Conservation (phyloP, 2,888 invertebrate species). For the Epinotia bilunana region DNA sequence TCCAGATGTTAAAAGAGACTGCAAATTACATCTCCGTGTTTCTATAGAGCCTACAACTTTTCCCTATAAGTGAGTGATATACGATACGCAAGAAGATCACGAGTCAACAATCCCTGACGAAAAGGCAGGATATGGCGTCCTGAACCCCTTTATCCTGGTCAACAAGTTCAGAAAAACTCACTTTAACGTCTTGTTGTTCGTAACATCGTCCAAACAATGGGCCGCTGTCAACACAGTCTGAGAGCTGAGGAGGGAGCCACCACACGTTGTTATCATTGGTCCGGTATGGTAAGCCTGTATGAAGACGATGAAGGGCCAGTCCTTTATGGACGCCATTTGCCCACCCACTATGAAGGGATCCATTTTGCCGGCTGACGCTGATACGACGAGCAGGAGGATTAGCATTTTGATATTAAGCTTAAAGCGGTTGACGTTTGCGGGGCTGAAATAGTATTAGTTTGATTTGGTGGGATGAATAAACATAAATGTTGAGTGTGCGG, state of each 20-base stretch:
- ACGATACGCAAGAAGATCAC: no score
- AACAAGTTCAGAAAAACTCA: no score
- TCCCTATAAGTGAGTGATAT: no score
- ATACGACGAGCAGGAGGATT: not conserved
- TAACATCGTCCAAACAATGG: slow-evolving; percentile 13
- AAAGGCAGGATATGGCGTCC: no score
- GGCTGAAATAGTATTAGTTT: no score
- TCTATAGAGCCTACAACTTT: no score
- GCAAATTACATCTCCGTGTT: not conserved
- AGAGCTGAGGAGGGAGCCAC: slow-evolving; percentile 8
- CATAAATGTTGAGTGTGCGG: no score
- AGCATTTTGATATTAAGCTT: not conserved
- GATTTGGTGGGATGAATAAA: no score
- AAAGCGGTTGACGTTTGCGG: no score
- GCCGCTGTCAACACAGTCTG: slow-evolving; percentile 16
- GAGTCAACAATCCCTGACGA: no score
- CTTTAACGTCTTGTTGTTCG: not conserved
- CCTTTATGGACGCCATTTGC: not conserved
- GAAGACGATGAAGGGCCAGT: slow-evolving; percentile 39
- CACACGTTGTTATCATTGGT: not conserved
- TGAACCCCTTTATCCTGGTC: no score
- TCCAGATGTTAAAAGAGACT: no score
- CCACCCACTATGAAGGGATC: slow-evolving; percentile 10
- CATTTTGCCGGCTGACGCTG: slow-evolving; percentile 3
- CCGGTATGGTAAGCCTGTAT: not conserved